phyloP scores from a whole-genome alignment of 1,140 invertebrate genomes.

The Oscheius sp. region DNA sequence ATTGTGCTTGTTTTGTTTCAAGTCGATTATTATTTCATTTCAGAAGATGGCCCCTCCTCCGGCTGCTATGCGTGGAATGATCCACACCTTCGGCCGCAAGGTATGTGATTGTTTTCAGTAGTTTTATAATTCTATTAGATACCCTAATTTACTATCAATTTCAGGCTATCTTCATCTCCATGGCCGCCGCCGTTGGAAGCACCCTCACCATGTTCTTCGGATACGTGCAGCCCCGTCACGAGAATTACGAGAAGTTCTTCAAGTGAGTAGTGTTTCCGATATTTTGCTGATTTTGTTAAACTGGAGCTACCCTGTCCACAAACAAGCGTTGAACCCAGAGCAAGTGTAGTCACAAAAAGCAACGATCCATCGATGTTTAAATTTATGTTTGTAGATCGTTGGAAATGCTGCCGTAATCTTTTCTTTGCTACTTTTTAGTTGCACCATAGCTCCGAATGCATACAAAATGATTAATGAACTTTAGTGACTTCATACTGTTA shows the following conservation, averaged over 20 bases:
- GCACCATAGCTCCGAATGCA: no score
- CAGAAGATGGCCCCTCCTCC: constrained; percentile 4
- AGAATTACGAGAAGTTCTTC: constrained; percentile 51
- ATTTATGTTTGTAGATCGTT: no score
- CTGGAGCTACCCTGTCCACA: neutral
- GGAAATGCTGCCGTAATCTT: no score
- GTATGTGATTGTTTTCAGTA: neutral
- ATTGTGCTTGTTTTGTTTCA: no score
- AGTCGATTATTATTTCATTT: constrained; percentile 1
- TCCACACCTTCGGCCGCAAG: constrained; percentile 16
- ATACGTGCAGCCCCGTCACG: constrained; percentile 50
- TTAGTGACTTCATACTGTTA: no score
- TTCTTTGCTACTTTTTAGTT: no score
- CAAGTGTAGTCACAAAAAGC: neutral
- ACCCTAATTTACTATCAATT: neutral
- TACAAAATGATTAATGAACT: no score
- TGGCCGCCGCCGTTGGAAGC: constrained; percentile 29
- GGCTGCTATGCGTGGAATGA: constrained; percentile 8
- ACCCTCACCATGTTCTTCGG: constrained; percentile 40
- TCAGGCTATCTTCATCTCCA: constrained; percentile 37
- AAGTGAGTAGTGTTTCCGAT: constrained; percentile 37
- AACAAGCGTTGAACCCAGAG: neutral
- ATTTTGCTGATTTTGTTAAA: constrained; percentile 8
- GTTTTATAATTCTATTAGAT: no score
- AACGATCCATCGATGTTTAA: neutral